A percentile compares a stretch with the other conserved stretches of the same genome.
phyloP scores from a whole-genome alignment of 2,113 vertebrate genomes.

The Chunga burmeisteri region DNA sequence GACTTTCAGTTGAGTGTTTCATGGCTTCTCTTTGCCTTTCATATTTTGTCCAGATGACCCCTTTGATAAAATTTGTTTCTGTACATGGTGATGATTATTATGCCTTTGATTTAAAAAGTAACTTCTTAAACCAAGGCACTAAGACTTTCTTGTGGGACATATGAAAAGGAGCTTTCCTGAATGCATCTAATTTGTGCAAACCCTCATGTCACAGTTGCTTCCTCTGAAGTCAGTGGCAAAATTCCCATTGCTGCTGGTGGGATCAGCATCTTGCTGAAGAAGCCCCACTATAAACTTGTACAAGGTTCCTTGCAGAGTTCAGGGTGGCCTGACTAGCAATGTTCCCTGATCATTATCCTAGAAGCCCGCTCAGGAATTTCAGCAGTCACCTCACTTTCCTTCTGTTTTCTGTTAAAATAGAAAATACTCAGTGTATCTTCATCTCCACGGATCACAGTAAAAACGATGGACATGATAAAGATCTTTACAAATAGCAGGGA shows the following conservation, averaged over 20 bases:
- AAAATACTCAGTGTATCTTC: neutral
- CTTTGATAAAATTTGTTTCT: neutral
- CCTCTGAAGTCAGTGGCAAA: neutral
- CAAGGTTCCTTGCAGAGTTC: neutral
- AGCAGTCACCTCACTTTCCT: neutral
- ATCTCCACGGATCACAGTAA: neutral
- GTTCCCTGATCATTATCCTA: neutral
- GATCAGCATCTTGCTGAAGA: neutral
- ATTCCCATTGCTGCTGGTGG: neutral
- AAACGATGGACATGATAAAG: neutral
- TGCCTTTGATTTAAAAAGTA: neutral
- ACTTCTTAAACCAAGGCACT: neutral
- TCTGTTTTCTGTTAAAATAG: neutral
- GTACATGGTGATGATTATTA: neutral
- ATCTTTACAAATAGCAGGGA: neutral
- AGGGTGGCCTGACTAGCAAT: neutral
- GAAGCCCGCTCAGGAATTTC: neutral
- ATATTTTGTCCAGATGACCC: neutral
- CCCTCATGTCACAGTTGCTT: neutral
- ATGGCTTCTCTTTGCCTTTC: neutral
- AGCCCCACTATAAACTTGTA: neutral
- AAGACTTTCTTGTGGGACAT: neutral
- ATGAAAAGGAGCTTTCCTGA: neutral
- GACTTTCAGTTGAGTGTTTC: neutral
- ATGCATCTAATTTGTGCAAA: neutral